Evolutionary conservation across 1,140 invertebrate species (phyloP).

Genomic region (Periplaneta americana): DNA sequence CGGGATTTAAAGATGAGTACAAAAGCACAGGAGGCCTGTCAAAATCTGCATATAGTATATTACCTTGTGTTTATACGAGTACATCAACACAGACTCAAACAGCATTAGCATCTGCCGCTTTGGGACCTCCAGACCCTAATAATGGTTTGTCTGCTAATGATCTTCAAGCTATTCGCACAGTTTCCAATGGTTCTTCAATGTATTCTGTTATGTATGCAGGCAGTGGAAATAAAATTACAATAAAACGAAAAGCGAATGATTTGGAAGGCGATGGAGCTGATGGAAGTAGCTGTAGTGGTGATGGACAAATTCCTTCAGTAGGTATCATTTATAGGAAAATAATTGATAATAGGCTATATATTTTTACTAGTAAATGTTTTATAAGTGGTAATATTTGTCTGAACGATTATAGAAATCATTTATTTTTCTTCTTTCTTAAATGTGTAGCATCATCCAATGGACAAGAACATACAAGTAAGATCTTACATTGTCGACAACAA

Average conservation of each 20-base stretch:
- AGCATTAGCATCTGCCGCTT: constrained; percentile 2
- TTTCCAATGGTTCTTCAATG: constrained; percentile 61
- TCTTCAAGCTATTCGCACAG: constrained; percentile 47
- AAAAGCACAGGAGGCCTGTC: constrained; percentile 60
- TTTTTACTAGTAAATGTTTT: too few relatives aligned
- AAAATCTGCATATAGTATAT: constrained; percentile 63
- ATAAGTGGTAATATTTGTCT: not conserved
- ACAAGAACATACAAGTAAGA: not conserved
- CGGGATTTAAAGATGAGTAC: constrained; percentile 69
- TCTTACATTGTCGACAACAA: not conserved
- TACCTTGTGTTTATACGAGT: constrained; percentile 66
- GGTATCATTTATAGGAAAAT: not conserved
- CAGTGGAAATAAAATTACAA: constrained; percentile 73
- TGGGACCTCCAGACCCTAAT: not conserved
- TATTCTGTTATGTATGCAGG: constrained; percentile 75
- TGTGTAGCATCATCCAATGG: not conserved
- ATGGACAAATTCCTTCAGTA: not conserved
- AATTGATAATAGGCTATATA: not conserved
- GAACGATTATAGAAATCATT: not conserved
- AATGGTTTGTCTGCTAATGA: constrained; percentile 22
- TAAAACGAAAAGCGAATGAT: constrained; percentile 67
- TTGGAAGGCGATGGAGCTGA: constrained; percentile 7
- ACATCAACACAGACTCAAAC: constrained; percentile 50
- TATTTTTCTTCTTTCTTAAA: not conserved
- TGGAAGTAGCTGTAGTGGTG: constrained; percentile 5